Evolutionary conservation across 2,888 invertebrate species (phyloP), one percentile per base, ranked within the genome.

Genomic region (Copidosoma aretas): DNA sequence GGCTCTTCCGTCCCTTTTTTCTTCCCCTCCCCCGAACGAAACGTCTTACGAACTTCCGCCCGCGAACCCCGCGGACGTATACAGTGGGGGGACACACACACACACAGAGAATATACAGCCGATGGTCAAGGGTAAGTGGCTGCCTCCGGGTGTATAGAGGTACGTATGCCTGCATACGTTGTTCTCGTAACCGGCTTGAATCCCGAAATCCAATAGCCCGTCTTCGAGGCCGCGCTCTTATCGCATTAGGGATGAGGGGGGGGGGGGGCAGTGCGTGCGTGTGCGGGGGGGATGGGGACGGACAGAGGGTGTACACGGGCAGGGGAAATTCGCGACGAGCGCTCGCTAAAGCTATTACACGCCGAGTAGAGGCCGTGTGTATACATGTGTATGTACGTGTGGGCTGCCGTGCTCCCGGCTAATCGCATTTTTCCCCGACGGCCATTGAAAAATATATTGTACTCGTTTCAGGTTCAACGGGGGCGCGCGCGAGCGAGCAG

Each of bases 111-210:
- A 32, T n/a, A 32, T 22, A 25, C 41, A 54, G 21, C 19, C 32
- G 49, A 60, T 57, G 64, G 64, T 61, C 70, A 70, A 70, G 70
- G 70, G 41, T 64, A n/a, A n/a, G n/a, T n/a, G n/a, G n/a, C n/a
- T n/a, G n/a, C n/a, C n/a, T n/a, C 46, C 60, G 57, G 24, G 10
- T n/a, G n/a, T n/a, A n/a, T n/a, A n/a, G n/a, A n/a, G n/a, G n/a
- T n/a, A n/a, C n/a, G n/a, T n/a, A 32, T 8, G 32, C 32, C 4
- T 32, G 32, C 8, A 8, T 32, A 54, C 62, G 57, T 54, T 32
- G 62, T 63, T 51, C 59, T 41, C 63, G 41, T 52, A 56, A 62
- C 59, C 54, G 46, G 51, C 54, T 59, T 41, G 32, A 32, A 32
- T 32, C 56, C 21, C 51, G 53, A 57, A 68, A 71, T 71, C 64